phyloP scores from a whole-genome alignment of 2,113 vertebrate genomes.

The Pachypanchax playfairii region DNA sequence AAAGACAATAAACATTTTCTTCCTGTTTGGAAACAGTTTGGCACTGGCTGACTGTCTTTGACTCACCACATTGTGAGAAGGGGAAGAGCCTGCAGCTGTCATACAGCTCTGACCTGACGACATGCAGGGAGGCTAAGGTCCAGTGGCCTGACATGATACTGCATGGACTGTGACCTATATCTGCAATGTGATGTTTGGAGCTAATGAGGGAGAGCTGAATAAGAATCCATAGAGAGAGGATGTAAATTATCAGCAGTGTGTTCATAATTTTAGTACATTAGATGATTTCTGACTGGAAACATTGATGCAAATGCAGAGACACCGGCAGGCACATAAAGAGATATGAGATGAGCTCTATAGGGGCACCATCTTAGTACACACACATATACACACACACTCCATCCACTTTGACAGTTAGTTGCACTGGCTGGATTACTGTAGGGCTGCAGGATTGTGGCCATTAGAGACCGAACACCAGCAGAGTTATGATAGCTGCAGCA shows the following conservation, averaged over 20 bases:
- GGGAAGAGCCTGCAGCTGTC: slow-evolving; percentile 49
- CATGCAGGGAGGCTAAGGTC: slow-evolving; percentile 29
- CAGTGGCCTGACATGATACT: slow-evolving; percentile 45
- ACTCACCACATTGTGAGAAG: slow-evolving; percentile 18
- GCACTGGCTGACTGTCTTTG: no score
- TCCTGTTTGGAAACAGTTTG: no score
- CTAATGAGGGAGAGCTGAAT: slow-evolving; percentile 39
- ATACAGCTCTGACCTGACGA: slow-evolving; percentile 48
- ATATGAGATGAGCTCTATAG: slow-evolving; percentile 24
- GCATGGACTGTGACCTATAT: slow-evolving; percentile 41
- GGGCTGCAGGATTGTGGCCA: slow-evolving; percentile 46
- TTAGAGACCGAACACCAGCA: slow-evolving; percentile 52
- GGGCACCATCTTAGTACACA: neutral
- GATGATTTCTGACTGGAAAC: slow-evolving; percentile 21
- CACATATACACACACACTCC: neutral
- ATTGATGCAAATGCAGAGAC: slow-evolving; percentile 29
- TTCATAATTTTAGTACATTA: neutral
- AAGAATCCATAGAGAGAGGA: slow-evolving; percentile 4
- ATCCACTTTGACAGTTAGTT: slow-evolving; percentile 43
- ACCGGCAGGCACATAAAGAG: slow-evolving; percentile 32
- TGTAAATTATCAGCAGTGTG: neutral
- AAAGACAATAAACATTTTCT: no score
- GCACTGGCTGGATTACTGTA: slow-evolving; percentile 41
- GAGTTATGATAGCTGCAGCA: slow-evolving; percentile 37
- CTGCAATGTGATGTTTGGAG: slow-evolving; percentile 23